Base-by-base conservation (phyloP, 2,797 vertebrate genomes). In the Lerista edwardsae region DNA sequence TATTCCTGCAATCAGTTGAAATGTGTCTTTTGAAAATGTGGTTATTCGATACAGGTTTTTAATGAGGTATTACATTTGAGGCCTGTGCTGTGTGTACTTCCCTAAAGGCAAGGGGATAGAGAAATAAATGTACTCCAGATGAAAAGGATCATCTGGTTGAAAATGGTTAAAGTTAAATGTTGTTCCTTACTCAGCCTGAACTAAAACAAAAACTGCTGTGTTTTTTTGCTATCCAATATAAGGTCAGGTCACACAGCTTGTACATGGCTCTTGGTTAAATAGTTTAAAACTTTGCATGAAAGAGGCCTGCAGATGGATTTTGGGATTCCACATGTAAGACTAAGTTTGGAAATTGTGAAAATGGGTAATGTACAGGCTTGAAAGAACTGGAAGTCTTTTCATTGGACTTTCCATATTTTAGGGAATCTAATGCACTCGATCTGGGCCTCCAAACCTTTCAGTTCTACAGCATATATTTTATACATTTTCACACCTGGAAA, bases 1-100 rank as follows among this genome's bases (percentile, higher is more conserved):
- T 85, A 76, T 79, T 92, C 76, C 88, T 82, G 87, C 92, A 94
- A 91, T 93, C 90, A 93, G 86, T 80, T 83, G 80, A 93, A 93
- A 91, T 83, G 64, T 47, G 89, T 89, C 89, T 92, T 92, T 93
- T 92, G 83, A 92, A 92, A 89, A 87, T 78, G 61, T 78, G 83
- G 93, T 93, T 90, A 92, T 92, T 91, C 93, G 91, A 93, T 94
- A 91, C 89, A 77, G 55, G 84, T 76, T 91, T 91, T 86, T 87
- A 91, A 93, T 80, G 89, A 91, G 84, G 78, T 89, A 92, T 89
- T 91, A 73, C 73, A 90, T 75, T n/a, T 78, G 82, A 91, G 61
- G n/a, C 36, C 61, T 87, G 81, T 57, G 73, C 67, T 83, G 3
- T 0, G 6, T 0, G 41, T 41, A 88, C 57, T 80, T 31, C 34